Evolutionary conservation across 2,888 invertebrate genomes (phyloP).

Genomic region (Cheilosia variabilis): DNA sequence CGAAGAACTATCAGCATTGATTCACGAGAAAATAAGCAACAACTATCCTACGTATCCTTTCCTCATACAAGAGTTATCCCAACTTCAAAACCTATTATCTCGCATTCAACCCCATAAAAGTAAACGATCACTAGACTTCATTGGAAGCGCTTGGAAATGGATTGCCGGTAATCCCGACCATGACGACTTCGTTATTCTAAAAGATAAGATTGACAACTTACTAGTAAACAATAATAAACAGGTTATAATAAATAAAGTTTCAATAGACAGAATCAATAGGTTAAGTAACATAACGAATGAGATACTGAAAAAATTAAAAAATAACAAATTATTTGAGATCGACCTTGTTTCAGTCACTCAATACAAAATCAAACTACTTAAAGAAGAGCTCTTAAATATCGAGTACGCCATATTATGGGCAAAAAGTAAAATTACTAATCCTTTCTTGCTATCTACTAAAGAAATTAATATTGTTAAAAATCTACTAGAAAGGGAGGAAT

Average conservation of each 20-base stretch:
- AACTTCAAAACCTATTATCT: background rate
- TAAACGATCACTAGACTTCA: constrained; percentile 2
- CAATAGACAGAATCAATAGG: background rate
- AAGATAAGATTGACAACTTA: constrained; percentile 32
- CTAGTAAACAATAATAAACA: constrained; percentile 40
- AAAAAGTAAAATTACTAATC: constrained; percentile 46
- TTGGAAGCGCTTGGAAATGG: constrained; percentile 42
- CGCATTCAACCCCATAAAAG: background rate
- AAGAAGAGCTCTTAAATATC: too few relatives aligned
- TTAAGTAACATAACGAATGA: background rate
- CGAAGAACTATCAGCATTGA: background rate
- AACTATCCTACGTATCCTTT: constrained; percentile 4
- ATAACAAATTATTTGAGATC: background rate
- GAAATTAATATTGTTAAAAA: constrained; percentile 42
- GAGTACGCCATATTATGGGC: constrained; percentile 48
- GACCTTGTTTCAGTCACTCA: background rate
- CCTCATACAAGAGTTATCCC: constrained; percentile 3
- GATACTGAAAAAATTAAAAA: background rate
- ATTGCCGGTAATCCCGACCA: constrained; percentile 34
- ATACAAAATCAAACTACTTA: constrained; percentile 40
- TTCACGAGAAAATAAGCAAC: background rate
- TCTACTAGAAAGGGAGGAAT: constrained; percentile 46
- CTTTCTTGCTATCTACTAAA: constrained; percentile 27
- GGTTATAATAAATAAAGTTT: constrained; percentile 38
- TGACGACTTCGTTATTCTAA: constrained; percentile 7